Conservation (phyloP, 2,888 invertebrate genomes). For the Drosophila maculinotata region DNA sequence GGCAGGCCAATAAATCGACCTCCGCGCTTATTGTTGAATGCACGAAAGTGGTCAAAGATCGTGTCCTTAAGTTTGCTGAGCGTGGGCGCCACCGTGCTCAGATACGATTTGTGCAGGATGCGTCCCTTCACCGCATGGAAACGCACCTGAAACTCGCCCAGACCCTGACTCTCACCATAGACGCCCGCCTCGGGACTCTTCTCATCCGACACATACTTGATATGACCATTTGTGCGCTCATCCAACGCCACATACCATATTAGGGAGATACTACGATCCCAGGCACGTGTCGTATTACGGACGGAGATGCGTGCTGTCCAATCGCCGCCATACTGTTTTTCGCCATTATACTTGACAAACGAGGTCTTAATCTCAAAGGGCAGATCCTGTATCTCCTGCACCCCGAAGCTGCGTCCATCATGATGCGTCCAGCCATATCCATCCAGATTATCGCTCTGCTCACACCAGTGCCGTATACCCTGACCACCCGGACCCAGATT, state of each 20-base stretch:
- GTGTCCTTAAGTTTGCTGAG: conserved; percentile 91
- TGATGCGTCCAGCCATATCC: conserved; percentile 96
- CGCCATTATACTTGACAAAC: conserved; percentile 93
- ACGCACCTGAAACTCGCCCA: conserved; percentile 90
- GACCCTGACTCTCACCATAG: conserved; percentile 90
- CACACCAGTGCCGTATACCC: conserved; percentile 96
- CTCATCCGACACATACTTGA: conserved; percentile 82
- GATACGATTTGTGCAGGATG: conserved; percentile 89
- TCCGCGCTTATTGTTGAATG: conserved; percentile 86
- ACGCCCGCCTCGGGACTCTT: conserved; percentile 84
- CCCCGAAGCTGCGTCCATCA: conserved; percentile 96
- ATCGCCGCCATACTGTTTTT: conserved; percentile 94
- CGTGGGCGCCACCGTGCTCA: conserved; percentile 90
- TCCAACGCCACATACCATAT: conserved; percentile 94
- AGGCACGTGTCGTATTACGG: conserved; percentile 81
- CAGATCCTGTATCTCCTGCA: conserved; percentile 94
- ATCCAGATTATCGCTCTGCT: conserved; percentile 92
- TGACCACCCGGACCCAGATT: conserved; percentile 89
- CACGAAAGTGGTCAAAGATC: conserved; percentile 89
- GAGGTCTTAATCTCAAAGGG: conserved; percentile 92
- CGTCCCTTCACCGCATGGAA: conserved; percentile 86
- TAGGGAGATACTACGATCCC: conserved; percentile 86
- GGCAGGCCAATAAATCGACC: conserved; percentile 87
- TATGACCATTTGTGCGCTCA: conserved; percentile 88
- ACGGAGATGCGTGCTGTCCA: conserved; percentile 95